Evolutionary conservation across 2,888 invertebrate genomes (phyloP), one percentile per base, ranked within the genome.

Genomic region (Pollenia angustigena): DNA sequence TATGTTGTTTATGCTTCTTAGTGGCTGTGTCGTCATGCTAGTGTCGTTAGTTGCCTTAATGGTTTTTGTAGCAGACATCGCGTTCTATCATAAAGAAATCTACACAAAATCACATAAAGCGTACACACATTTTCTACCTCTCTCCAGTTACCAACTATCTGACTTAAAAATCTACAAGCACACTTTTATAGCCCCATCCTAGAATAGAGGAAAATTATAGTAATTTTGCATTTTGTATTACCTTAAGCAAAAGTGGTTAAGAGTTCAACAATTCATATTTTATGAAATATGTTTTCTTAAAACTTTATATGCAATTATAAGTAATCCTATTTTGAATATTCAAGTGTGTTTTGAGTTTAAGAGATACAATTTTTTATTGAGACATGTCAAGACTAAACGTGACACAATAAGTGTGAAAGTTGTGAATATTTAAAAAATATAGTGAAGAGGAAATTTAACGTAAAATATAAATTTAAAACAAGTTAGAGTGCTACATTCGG

Each of bases 1-100:
- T 64, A 64, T 44, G 11, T 44, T 80, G 56, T 1, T 60, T 50
- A 42, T 52, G 18, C 11, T 50, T 23, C 58, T 48, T 56, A 48
- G 64, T 66, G 50, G 58, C 54, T 58, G 18, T 12, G 10, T 4
- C 42, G 54, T 32, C 32, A 32, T 32, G 32, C 32, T 6, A 6
- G 23, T 81, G 14, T 71, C 46, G 40, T 71, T 81, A 46, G 32
- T 69, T 69, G 66, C 18, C 46, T 32, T 14, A 52, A 52, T 14
- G 60, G 58, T 52, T 83, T 68, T 8, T 76, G 44, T 52, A 18
- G 16, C 80, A 64, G 83, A 72, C 76, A 68, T 46, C 71, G 75
- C 58, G 75, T 86, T 44, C 50, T 58, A 32, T 18, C 54, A 54
- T 54, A 46, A 48, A 72, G 40, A 12, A 58, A 46, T 42, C 23